Percentiles rank a stretch among this genome's conserved stretches.
phyloP scores from a whole-genome alignment of 2,113 vertebrate genomes.

The Hydrochoerus hydrochaeris region DNA sequence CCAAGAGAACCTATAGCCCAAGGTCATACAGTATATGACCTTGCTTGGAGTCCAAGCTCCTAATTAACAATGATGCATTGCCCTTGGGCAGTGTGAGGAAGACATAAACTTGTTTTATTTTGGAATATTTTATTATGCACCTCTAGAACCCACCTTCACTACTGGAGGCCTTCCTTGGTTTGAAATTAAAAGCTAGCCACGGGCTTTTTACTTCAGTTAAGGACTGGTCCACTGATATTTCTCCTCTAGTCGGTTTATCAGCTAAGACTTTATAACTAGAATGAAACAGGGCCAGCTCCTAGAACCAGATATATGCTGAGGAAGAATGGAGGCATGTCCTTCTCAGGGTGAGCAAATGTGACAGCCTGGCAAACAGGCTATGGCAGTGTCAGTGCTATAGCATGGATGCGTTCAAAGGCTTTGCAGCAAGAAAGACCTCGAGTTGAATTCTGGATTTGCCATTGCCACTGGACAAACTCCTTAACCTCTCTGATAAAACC shows the following conservation, averaged over 20 bases:
- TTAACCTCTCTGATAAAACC: not conserved
- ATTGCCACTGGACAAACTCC: not conserved
- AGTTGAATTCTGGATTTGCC: not conserved
- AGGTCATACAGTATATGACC: not conserved
- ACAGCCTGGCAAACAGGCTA: not conserved
- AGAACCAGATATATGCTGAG: not conserved
- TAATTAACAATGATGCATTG: not conserved
- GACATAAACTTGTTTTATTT: not conserved
- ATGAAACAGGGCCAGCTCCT: not conserved
- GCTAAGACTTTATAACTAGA: constrained; percentile 48
- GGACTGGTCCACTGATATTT: not conserved
- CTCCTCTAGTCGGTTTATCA: not conserved
- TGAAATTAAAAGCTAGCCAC: constrained; percentile 50
- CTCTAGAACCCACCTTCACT: not conserved
- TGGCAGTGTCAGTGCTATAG: not conserved
- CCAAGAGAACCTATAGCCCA: not conserved
- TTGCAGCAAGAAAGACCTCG: not conserved
- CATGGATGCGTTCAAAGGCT: not conserved
- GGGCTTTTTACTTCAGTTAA: not conserved
- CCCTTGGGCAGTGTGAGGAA: not conserved
- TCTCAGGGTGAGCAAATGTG: not conserved
- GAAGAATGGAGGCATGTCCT: not conserved
- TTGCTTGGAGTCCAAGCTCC: not conserved
- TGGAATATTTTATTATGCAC: constrained; percentile 1
- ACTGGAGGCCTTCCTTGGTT: not conserved